phyloP scores from a whole-genome alignment of 2,113 vertebrate species.

The Octodon degus region DNA sequence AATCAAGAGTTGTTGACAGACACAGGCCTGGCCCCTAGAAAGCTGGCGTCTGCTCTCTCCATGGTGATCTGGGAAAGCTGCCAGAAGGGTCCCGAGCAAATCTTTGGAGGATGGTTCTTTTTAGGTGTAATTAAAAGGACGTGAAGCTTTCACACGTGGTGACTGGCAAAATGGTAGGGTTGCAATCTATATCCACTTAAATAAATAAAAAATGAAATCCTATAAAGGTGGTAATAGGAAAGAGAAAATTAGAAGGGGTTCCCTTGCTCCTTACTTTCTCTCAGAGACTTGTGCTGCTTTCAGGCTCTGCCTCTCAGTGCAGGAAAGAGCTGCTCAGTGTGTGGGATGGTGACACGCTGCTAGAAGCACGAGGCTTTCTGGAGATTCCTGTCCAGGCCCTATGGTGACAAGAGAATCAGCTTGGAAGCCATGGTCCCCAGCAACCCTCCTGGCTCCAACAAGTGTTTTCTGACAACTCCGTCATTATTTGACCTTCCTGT shows the following conservation, averaged over 20 bases:
- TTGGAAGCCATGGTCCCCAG: too few relatives aligned
- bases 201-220: neutral
- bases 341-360: neutral
- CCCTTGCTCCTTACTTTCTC: neutral
- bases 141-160: conserved; percentile 34
- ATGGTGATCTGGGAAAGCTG: conserved; percentile 12
- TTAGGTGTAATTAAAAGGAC: neutral
- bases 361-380: neutral
- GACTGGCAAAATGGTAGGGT: neutral
- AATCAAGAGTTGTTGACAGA: conserved; percentile 56
- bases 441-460: neutral
- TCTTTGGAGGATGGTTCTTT: neutral
- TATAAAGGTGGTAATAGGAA: neutral
- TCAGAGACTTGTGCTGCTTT: neutral
- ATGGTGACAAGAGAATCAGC: neutral
- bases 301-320: neutral
- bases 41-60: conserved; percentile 27
- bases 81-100: neutral
- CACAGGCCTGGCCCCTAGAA: conserved; percentile 48
- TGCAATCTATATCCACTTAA: neutral
- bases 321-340: neutral
- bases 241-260: neutral
- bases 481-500: neutral
- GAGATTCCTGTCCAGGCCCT: neutral
- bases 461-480: neutral